Conservation (phyloP, 2,113 vertebrate genomes). For the Vanacampus margaritifer region DNA sequence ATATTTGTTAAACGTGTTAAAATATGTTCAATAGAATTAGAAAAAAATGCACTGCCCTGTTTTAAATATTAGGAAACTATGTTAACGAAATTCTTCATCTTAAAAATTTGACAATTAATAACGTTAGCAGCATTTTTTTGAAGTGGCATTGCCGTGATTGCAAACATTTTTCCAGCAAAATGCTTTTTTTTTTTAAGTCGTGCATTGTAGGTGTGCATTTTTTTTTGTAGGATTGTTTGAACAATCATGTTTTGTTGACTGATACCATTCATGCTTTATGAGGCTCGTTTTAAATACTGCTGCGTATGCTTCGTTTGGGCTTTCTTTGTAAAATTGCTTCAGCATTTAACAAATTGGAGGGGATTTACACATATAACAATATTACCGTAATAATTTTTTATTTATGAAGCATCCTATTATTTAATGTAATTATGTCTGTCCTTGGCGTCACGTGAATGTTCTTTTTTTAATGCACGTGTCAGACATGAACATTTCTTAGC, state of each 20-base stretch:
- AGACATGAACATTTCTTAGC: background rate
- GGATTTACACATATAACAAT: constrained; percentile 87
- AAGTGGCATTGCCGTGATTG: constrained; percentile 87
- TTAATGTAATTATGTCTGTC: background rate
- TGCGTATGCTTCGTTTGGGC: constrained; percentile 89
- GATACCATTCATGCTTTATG: constrained; percentile 94
- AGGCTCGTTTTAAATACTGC: constrained; percentile 98
- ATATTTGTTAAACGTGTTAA: background rate
- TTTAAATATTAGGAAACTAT: background rate
- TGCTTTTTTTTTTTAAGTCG: background rate
- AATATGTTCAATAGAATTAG: background rate
- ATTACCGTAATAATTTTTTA: constrained; percentile 83
- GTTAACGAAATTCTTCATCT: background rate
- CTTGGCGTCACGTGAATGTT: background rate
- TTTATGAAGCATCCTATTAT: constrained; percentile 62
- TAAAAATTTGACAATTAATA: constrained; percentile 88
- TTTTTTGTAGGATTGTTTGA: constrained; percentile 76
- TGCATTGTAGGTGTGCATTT: background rate
- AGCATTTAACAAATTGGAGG: constrained; percentile 89
- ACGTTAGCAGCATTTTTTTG: constrained; percentile 71
- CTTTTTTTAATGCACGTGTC: background rate
- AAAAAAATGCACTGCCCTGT: background rate
- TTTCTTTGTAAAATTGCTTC: constrained; percentile 81
- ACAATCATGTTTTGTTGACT: constrained; percentile 97
- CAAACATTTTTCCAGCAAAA: constrained; percentile 91